phyloP scores from a whole-genome alignment of 2,797 vertebrate genomes.

The Sebastes dallii region DNA sequence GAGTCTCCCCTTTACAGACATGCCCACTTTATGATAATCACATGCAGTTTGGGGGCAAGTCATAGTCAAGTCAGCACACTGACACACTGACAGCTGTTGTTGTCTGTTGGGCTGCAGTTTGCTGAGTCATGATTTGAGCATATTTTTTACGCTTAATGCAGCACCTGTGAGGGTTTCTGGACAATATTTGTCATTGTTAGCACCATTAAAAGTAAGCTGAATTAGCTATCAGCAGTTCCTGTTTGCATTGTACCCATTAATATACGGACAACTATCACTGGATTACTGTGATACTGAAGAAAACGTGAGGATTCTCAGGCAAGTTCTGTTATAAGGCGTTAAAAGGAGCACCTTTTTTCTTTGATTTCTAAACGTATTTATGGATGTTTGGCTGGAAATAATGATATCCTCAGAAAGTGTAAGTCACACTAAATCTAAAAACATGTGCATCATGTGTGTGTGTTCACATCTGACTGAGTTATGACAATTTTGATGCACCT shows the following conservation, averaged over 20 bases:
- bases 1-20: no score
- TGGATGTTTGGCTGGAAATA: neutral
- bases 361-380: accelerated
- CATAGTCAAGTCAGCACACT: no score
- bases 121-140: accelerated
- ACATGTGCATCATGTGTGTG: neutral
- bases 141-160: accelerated
- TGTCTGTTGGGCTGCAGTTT: no score
- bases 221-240: neutral
- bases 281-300: neutral
- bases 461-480: neutral
- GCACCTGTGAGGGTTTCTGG: no score
- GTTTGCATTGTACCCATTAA: accelerated
- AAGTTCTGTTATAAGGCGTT: neutral
- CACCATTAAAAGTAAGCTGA: neutral
- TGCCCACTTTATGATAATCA: no score
- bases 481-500: neutral
- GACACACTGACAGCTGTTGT: no score
- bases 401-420: neutral
- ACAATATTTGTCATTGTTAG: no score
- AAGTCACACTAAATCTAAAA: neutral
- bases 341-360: neutral
- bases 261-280: neutral
- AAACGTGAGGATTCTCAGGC: neutral
- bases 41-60: no score